Percentiles rank a stretch among this genome's conserved stretches.
Conservation (phyloP, 2,888 invertebrate genomes). For the Catocala sponsa region DNA sequence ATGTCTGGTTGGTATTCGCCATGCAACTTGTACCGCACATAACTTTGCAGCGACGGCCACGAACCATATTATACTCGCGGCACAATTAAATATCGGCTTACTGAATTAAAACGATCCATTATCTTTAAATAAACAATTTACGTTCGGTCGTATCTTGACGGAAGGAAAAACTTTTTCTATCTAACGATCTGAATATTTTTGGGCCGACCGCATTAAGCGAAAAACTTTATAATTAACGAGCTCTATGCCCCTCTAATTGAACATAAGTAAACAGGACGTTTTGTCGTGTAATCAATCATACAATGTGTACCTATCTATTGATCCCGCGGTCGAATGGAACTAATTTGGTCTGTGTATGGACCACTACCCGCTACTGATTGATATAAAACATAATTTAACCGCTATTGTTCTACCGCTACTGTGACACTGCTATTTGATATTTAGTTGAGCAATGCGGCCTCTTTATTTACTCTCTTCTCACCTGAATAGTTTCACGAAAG, state of each 20-base stretch:
- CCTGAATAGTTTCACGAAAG: slow-evolving; percentile 84
- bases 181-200: slow-evolving; percentile 49
- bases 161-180: slow-evolving; percentile 41
- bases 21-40: slow-evolving; percentile 51
- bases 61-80: slow-evolving; percentile 34
- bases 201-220: slow-evolving; percentile 45
- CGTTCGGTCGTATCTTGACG: slow-evolving; percentile 36
- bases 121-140: slow-evolving; percentile 47
- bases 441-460: slow-evolving; percentile 51
- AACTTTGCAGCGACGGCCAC: slow-evolving; percentile 34
- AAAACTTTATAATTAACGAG: slow-evolving; percentile 63
- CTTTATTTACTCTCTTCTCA: slow-evolving; percentile 74
- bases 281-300: slow-evolving; percentile 49
- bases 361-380: slow-evolving; percentile 10
- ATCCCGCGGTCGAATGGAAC: slow-evolving; percentile 22
- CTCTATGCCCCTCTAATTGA: slow-evolving; percentile 49
- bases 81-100: slow-evolving; percentile 46
- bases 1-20: slow-evolving; percentile 56
- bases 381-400: slow-evolving; percentile 14
- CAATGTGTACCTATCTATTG: slow-evolving; percentile 23
- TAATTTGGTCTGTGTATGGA: slow-evolving; percentile 23
- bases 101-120: slow-evolving; percentile 46
- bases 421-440: slow-evolving; percentile 41
- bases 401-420: slow-evolving; percentile 5
- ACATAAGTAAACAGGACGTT: slow-evolving; percentile 49